phyloP scores from a whole-genome alignment of 2,888 invertebrate genomes.

The Ormyrus labotus region DNA sequence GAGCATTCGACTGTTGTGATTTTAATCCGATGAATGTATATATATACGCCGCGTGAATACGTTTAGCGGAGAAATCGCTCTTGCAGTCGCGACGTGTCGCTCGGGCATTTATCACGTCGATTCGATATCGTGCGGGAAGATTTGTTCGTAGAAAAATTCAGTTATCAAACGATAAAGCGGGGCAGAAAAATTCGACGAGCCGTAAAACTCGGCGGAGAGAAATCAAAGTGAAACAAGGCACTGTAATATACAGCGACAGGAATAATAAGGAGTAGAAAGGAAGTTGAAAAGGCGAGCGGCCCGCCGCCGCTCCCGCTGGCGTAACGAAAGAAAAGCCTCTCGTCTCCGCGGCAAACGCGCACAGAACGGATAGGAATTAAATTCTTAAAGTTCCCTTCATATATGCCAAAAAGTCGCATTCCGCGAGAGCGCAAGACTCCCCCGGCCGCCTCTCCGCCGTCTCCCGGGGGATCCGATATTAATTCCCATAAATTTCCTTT shows the following conservation, averaged over 20 bases:
- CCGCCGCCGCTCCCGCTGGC: not conserved
- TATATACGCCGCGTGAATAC: too few relatives aligned
- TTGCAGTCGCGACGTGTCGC: too few relatives aligned
- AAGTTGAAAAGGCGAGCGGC: not conserved
- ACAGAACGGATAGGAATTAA: conserved; percentile 69
- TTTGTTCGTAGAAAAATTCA: too few relatives aligned
- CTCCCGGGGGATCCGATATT: conserved; percentile 73
- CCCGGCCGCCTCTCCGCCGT: conserved; percentile 62
- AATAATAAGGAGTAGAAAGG: not conserved
- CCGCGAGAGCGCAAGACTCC: conserved; percentile 67
- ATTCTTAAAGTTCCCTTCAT: conserved; percentile 75
- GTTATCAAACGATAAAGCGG: too few relatives aligned
- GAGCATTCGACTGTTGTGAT: conserved; percentile 10
- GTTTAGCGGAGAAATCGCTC: too few relatives aligned
- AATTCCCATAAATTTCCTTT: conserved; percentile 76
- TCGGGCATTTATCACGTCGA: too few relatives aligned
- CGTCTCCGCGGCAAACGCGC: conserved; percentile 22
- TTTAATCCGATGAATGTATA: conserved; percentile 29
- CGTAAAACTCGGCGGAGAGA: too few relatives aligned
- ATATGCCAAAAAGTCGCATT: conserved; percentile 74
- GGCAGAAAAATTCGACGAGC: too few relatives aligned
- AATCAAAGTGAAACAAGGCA: not conserved
- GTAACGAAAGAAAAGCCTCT: conserved; percentile 40
- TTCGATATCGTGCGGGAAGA: too few relatives aligned
- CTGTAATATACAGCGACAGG: not conserved